Base-by-base conservation (phyloP, 2,888 invertebrate species). In the Tinea trinotella region DNA sequence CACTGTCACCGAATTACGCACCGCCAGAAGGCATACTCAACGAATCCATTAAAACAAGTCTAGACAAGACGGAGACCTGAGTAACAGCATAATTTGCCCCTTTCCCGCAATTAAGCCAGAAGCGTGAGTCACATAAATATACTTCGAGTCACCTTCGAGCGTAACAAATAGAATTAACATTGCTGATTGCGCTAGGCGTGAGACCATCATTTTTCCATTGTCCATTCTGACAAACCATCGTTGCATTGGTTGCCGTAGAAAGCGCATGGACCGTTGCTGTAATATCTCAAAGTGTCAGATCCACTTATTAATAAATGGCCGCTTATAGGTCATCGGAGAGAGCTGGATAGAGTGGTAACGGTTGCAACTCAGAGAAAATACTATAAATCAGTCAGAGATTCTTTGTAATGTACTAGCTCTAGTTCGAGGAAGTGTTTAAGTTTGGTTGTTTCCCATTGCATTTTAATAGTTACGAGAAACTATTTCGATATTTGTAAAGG, bases 251-350 rank as follows among this genome's bases (percentile, higher is more conserved):
- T 24, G 55, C 62, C 59, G 30, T 70, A 71, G 71, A 74, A 73
- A 74, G 70, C 64, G 62, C 54, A 59, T 22, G 40, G 50, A 50
- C 50, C 50, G 50, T 19, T 24, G 50, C 50, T 50, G 50, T 60
- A 65, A 74, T 76, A 74, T 73, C 70, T 76, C 73, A 74, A 67
- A 58, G 63, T 61, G 58, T 60, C 62, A 60, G 62, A 67, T 67
- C 66, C 65, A 70, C 74, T 64, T 67, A 65, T 66, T 73, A 75
- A 75, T 70, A 71, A 70, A 70, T 66, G 65, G 60, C 62, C 64
- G 63, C 64, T 67, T 71, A 73, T 75, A 73, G 74, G 77, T 75
- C 75, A 73, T 59, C 66, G 67, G 69, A 66, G 68, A 65, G 68
- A 64, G 62, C 59, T 59, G 34, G 60, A 36, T 17, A 19, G 50